A percentile compares a stretch with the other conserved stretches of the same genome.
Evolutionary conservation across 2,797 vertebrate genomes (phyloP).

Genomic region (Hybognathus amarus): DNA sequence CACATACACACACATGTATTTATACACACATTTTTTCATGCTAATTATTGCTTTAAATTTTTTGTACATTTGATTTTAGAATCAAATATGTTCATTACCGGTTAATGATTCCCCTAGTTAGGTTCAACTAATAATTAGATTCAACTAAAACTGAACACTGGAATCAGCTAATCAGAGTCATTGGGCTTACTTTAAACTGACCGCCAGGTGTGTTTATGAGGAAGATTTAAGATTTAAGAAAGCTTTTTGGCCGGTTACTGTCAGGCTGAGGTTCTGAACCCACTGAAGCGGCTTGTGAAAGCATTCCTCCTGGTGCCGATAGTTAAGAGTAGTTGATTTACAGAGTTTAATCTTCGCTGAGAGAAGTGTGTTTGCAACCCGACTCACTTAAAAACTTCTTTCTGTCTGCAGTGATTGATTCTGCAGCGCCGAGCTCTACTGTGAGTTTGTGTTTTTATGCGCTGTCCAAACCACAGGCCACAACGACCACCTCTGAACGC

Average conservation of each 20-base stretch:
- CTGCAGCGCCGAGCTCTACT: neutral
- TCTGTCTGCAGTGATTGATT: slow-evolving; percentile 20
- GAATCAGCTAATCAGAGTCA: neutral
- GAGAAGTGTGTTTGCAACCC: neutral
- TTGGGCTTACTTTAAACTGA: neutral
- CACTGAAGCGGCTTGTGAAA: neutral
- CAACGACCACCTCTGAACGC: neutral
- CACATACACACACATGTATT: too few species aligned
- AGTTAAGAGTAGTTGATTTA: neutral
- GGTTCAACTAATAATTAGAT: neutral
- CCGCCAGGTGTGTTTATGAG: neutral
- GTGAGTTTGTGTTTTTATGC: slow-evolving; percentile 29
- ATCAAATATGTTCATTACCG: neutral
- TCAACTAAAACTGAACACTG: too few species aligned
- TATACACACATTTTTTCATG: neutral
- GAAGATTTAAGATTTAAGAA: too few species aligned
- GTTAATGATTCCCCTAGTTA: neutral
- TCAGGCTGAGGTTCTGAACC: neutral
- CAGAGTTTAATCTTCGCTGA: neutral
- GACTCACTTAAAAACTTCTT: slow-evolving; percentile 17
- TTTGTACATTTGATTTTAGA: neutral
- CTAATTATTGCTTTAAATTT: neutral
- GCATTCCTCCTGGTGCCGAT: neutral
- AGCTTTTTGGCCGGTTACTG: slow-evolving; percentile 1
- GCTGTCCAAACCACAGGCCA: slow-evolving; percentile 31